phyloP scores from a whole-genome alignment of 2,888 invertebrate genomes.

The Gonocerus acuteangulatus region DNA sequence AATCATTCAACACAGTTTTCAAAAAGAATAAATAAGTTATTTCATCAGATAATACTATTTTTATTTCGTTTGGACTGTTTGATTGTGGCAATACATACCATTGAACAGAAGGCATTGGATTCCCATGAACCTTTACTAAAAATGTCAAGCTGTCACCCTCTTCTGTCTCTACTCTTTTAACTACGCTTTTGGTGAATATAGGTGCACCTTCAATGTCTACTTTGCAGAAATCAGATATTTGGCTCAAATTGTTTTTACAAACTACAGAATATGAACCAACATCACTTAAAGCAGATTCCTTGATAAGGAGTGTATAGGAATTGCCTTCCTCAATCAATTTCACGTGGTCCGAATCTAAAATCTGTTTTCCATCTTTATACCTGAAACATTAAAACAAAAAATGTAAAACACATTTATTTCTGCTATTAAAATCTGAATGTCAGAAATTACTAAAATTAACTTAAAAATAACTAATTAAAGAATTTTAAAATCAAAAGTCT shows the following conservation, averaged over 20 bases:
- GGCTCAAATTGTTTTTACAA: conserved; percentile 78
- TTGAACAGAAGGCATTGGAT: conserved; percentile 71
- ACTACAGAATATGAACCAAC: conserved; percentile 81
- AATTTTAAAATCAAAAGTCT: no score
- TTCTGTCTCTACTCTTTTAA: conserved; percentile 58
- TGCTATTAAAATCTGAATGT: no score
- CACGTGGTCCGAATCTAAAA: conserved; percentile 64
- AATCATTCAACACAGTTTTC: no score
- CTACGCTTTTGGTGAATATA: conserved; percentile 61
- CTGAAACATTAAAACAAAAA: conserved; percentile 39
- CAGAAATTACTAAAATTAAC: no score
- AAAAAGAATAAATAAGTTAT: no score
- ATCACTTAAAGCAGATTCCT: conserved; percentile 66
- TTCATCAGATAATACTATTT: no score
- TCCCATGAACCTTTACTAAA: conserved; percentile 68
- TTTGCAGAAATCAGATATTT: conserved; percentile 86
- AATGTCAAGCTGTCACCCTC: conserved; percentile 71
- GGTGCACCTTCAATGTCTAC: conserved; percentile 77
- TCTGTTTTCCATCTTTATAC: conserved; percentile 78
- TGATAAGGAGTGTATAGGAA: conserved; percentile 60
- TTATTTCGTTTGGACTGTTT: no score
- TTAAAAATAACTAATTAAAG: no score
- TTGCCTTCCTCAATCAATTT: conserved; percentile 65
- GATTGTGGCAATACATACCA: no score
- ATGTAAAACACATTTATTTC: not conserved